Evolutionary conservation across 2,113 vertebrate species (phyloP).

Genomic region (Capreolus pygargus): DNA sequence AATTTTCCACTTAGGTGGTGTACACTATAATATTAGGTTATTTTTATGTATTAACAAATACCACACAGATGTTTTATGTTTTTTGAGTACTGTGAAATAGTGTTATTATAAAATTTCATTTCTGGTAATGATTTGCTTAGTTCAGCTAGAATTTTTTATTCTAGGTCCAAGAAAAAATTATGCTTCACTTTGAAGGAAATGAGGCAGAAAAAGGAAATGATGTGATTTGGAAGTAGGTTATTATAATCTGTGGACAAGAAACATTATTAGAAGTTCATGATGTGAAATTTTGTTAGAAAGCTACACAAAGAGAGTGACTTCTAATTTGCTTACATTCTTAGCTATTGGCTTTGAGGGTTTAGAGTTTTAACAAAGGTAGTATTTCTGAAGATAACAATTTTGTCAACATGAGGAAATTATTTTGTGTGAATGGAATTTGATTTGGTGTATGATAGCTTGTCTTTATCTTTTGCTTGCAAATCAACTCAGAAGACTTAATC

Average conservation of each 20-base stretch:
- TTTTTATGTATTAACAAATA: slow-evolving; percentile 60
- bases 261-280: slow-evolving; percentile 12
- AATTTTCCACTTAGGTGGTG: slow-evolving; percentile 38
- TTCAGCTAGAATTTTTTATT: slow-evolving; percentile 67
- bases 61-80: slow-evolving; percentile 51
- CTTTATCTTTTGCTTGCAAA: slow-evolving; percentile 8
- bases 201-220: slow-evolving; percentile 51
- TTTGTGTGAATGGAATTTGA: neutral
- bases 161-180: slow-evolving; percentile 38
- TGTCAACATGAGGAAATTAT: neutral
- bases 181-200: slow-evolving; percentile 68
- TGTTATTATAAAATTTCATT: slow-evolving; percentile 66
- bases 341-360: neutral
- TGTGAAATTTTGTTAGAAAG: slow-evolving; percentile 7
- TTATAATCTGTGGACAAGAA: slow-evolving; percentile 49
- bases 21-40: neutral
- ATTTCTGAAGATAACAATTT: neutral
- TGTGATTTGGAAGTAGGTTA: slow-evolving; percentile 42
- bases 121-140: slow-evolving; percentile 72
- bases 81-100: slow-evolving; percentile 50
- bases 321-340: neutral
- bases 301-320: neutral
- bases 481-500: neutral
- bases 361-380: neutral
- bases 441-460: neutral